phyloP scores from a whole-genome alignment of 2,797 vertebrate genomes.

The Petrocephalus schoutedeni region DNA sequence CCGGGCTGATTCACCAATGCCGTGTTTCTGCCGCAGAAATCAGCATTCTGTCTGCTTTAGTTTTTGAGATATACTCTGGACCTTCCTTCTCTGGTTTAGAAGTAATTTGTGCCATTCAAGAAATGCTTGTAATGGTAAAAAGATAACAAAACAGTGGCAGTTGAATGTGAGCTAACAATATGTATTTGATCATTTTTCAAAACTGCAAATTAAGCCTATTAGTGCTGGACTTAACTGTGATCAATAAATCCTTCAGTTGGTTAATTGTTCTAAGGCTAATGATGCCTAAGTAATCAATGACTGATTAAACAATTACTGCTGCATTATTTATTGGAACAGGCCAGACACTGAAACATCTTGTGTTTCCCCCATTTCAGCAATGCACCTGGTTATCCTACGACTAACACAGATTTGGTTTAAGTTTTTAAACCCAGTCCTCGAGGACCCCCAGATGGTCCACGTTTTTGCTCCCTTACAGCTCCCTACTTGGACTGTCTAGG shows the following conservation, averaged over 20 bases:
- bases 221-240: not conserved
- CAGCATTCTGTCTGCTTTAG: no score
- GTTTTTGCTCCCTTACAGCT: not conserved
- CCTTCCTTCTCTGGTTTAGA: not conserved
- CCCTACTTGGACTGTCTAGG: not conserved
- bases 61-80: not conserved
- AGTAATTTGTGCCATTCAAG: not conserved
- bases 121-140: not conserved
- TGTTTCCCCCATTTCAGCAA: not conserved
- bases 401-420: not conserved
- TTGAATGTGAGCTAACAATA: not conserved
- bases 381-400: not conserved
- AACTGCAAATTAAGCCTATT: not conserved
- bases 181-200: slow-evolving; percentile 14
- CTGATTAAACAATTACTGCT: not conserved
- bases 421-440: not conserved
- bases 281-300: not conserved
- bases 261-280: slow-evolving; percentile 7
- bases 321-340: not conserved
- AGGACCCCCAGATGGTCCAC: not conserved
- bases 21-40: no score
- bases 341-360: not conserved
- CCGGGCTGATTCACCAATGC: no score
- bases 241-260: slow-evolving; percentile 9
- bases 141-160: not conserved